A percentile compares a stretch with the other conserved stretches of the same genome.
Evolutionary conservation across 2,797 vertebrate genomes (phyloP).

Genomic region (Parambassis ranga): DNA sequence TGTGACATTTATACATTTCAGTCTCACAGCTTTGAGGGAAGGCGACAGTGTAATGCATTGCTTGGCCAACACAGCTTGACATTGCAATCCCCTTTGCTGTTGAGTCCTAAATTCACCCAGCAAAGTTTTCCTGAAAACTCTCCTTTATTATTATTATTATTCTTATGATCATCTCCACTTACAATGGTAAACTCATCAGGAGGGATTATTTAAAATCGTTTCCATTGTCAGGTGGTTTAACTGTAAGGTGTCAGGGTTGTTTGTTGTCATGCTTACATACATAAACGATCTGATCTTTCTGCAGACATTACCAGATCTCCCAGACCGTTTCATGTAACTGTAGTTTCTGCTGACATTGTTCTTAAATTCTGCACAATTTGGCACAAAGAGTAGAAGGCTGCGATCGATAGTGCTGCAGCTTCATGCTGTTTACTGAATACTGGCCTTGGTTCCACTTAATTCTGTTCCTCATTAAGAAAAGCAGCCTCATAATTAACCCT

Average conservation of each 20-base stretch:
- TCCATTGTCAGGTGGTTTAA: too few species aligned
- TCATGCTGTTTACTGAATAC: slow-evolving; percentile 35
- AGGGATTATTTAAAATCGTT: too few species aligned
- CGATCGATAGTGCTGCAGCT: slow-evolving; percentile 45
- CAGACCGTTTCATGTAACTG: slow-evolving; percentile 14
- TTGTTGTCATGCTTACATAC: too few species aligned
- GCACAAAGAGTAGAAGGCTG: slow-evolving; percentile 6
- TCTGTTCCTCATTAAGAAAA: slow-evolving; percentile 50
- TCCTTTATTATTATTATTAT: too few species aligned
- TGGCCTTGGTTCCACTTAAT: slow-evolving; percentile 50
- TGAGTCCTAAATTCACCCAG: slow-evolving; percentile 54
- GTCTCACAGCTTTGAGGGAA: slow-evolving; percentile 57
- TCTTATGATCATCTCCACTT: slow-evolving; percentile 19
- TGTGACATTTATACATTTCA: slow-evolving; percentile 72
- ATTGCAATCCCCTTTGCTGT: slow-evolving; percentile 65
- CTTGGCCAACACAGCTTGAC: slow-evolving; percentile 60
- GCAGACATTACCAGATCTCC: too few species aligned
- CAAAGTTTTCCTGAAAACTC: slow-evolving; percentile 50
- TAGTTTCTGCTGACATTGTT: slow-evolving; percentile 21
- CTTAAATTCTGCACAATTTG: slow-evolving; percentile 22
- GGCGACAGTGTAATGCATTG: slow-evolving; percentile 62
- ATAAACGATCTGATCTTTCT: too few species aligned
- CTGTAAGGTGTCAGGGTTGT: not conserved
- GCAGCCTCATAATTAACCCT: slow-evolving; percentile 68
- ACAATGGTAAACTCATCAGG: not conserved